Conservation (phyloP, 2,113 vertebrate species). For the Plotosus lineatus region DNA sequence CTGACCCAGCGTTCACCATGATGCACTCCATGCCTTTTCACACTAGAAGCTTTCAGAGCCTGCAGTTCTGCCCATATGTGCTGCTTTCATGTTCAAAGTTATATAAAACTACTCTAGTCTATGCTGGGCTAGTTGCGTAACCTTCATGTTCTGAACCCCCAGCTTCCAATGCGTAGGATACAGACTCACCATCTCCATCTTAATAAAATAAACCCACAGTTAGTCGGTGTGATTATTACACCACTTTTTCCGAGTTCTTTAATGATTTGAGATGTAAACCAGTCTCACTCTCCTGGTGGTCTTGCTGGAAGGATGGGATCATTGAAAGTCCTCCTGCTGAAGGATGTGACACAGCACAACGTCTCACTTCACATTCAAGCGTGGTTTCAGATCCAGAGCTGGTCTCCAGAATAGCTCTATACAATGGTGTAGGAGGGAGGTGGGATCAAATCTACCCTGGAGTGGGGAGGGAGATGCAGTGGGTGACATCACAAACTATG, state of each 20-base stretch:
- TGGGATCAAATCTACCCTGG: no score
- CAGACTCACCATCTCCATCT: background rate
- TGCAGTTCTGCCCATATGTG: background rate
- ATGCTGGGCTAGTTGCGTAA: background rate
- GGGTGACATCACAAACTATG: no score
- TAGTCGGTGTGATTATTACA: background rate
- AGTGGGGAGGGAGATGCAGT: no score
- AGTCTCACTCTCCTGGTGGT: background rate
- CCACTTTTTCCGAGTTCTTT: background rate
- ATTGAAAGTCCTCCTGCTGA: background rate
- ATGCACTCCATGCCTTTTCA: background rate
- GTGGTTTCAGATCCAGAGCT: no score
- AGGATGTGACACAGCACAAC: background rate
- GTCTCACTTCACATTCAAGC: no score
- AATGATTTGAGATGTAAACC: background rate
- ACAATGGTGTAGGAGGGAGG: no score
- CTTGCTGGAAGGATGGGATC: background rate
- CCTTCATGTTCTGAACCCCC: background rate
- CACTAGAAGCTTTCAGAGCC: background rate
- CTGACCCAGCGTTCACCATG: background rate
- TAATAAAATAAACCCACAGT: background rate
- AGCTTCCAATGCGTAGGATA: background rate
- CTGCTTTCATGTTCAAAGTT: background rate
- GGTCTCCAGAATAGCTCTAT: no score
- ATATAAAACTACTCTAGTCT: background rate